phyloP scores from a whole-genome alignment of 1,140 invertebrate species.

The Zaprionus capensis region DNA sequence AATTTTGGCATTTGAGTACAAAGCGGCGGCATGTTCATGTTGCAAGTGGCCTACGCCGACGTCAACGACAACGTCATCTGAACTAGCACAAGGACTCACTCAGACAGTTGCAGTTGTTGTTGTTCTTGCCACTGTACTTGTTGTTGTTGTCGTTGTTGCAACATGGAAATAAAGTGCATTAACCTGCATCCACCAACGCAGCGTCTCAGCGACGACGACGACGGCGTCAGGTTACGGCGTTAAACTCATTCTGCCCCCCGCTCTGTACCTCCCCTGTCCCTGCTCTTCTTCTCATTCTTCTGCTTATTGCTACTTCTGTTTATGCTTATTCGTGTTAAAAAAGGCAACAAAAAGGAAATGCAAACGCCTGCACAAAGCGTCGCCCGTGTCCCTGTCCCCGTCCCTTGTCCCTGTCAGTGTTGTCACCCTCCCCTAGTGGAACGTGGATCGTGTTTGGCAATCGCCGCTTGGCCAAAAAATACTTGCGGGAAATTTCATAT shows the following conservation, averaged over 20 bases:
- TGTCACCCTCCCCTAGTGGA: constrained; percentile 38
- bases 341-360: constrained; percentile 54
- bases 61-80: constrained; percentile 38
- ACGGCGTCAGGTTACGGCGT: constrained; percentile 63
- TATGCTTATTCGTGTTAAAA: constrained; percentile 33
- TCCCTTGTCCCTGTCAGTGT: neutral
- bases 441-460: constrained; percentile 34
- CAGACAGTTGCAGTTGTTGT: constrained; percentile 38
- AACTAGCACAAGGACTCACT: constrained; percentile 76
- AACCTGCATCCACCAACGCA: constrained; percentile 58
- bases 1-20: constrained; percentile 41
- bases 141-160: neutral
- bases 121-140: constrained; percentile 1
- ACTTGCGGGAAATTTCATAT: constrained; percentile 68
- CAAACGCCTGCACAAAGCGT: constrained; percentile 70
- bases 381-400: no score
- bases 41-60: constrained; percentile 22
- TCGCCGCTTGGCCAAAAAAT: constrained; percentile 1
- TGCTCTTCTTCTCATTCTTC: constrained; percentile 11
- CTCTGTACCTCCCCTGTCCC: constrained; percentile 7
- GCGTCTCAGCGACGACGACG: neutral
- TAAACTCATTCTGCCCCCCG: constrained; percentile 39
- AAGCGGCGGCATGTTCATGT: neutral
- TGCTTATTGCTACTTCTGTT: constrained; percentile 16
- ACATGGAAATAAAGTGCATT: constrained; percentile 62